Conservation (phyloP, 2,797 vertebrate species). For the Premnoplex brunnescens region DNA sequence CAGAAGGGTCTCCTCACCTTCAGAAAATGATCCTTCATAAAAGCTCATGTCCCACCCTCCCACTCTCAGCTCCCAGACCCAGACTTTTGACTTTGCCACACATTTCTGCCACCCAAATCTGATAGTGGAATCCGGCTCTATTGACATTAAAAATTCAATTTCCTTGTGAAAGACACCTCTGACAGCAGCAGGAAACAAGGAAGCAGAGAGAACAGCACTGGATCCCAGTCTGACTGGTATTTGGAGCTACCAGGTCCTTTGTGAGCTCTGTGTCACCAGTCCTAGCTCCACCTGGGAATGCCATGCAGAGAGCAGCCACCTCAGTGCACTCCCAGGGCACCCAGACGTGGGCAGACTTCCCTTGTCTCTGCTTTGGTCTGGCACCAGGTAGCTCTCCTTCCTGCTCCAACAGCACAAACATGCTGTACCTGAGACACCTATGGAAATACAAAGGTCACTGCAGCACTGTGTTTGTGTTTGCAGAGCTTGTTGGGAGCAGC, state of each 20-base stretch:
- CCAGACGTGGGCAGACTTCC: neutral
- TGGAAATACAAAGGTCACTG: constrained; percentile 48
- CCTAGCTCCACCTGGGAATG: neutral
- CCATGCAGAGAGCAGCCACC: neutral
- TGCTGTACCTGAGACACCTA: neutral
- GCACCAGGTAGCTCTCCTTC: neutral
- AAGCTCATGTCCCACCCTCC: neutral
- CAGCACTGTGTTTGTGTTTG: neutral
- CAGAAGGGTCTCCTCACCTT: constrained; percentile 56
- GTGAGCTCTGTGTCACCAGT: neutral
- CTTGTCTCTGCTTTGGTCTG: neutral
- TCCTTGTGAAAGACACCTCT: neutral
- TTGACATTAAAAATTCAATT: neutral
- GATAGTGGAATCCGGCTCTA: neutral
- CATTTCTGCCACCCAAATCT: neutral
- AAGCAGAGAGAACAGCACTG: neutral
- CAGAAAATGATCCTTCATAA: constrained; percentile 50
- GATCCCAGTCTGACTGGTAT: neutral
- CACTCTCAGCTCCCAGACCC: neutral
- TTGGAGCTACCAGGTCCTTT: neutral
- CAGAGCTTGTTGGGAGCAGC: neutral
- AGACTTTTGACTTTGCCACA: constrained; percentile 16
- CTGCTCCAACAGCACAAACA: neutral
- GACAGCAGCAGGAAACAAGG: neutral
- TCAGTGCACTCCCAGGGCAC: neutral